Base-by-base conservation (phyloP, 1,140 invertebrate genomes). In the Octopus sinensis region DNA sequence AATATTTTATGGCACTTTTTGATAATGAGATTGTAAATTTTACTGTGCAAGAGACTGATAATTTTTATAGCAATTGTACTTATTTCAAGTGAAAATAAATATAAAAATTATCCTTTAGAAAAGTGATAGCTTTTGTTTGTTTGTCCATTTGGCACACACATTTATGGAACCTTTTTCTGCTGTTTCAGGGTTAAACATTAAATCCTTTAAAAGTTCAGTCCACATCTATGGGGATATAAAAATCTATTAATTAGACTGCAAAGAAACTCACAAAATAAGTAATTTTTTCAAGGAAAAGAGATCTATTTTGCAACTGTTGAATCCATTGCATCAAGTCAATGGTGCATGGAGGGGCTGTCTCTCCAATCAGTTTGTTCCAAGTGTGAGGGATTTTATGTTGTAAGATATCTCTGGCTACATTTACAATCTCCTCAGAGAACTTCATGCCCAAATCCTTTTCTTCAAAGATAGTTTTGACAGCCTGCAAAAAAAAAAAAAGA, bases 211-310 rank as follows among this genome's bases (percentile, higher is more conserved):
- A 43, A 3, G 30, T 2, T 43, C 30, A 43, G 30, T 43, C 30
- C 30, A 43, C 3, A 43, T 43, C 3, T 43, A 43, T 43, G 30
- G 30, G 1, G 30, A 43, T 43, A 43, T 43, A 43, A 43, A 43
- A 43, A 43, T 43, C 30, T 3, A 43, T 73, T 78, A 80, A 43
- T 43, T 43, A 43, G 30, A 2, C 30, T 43, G 3, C 30, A 43
- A 43, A 43, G 30, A 43, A 43, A 43, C 83, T 84, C 77, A 89
- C 88, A 84, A 89, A 81, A 53, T 84, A 84, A n/a, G 90, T 85
- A 76, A 90, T 90, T 76, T 86, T 87, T 82, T 91, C 90, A 86
- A 90, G 89, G 80, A 90, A 89, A 80, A 89, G 86, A 83, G 85
- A 88, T 82, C 90, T 84, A 76, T 85, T 86, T 54, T 86, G 82